Evolutionary conservation across 1,140 invertebrate species (phyloP).

Genomic region (Heliconius himera): DNA sequence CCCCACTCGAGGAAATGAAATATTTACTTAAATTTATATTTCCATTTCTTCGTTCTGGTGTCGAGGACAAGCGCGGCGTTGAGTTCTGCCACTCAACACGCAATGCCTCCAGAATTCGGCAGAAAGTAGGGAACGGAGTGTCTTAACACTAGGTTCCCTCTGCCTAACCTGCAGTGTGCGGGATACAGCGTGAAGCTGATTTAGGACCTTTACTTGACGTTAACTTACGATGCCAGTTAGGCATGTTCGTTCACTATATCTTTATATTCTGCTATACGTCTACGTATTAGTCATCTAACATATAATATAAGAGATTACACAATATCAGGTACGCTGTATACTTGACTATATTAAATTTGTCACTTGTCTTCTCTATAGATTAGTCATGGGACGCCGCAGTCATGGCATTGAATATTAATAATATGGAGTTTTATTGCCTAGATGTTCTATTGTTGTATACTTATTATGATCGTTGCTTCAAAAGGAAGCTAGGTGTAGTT

Average conservation of each 20-base stretch:
- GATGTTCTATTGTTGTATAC: constrained; percentile 16
- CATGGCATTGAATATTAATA: constrained; percentile 32
- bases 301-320: constrained; percentile 19
- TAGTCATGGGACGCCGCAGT: constrained; percentile 31
- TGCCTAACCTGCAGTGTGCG: no score
- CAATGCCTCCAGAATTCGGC: no score
- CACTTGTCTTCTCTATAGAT: constrained; percentile 18
- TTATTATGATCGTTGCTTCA: not conserved
- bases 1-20: no score
- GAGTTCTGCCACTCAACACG: no score
- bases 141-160: no score
- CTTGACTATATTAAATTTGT: constrained; percentile 11
- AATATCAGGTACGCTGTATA: constrained; percentile 18
- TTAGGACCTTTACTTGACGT: no score
- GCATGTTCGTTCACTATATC: not conserved
- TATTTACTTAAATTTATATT: no score
- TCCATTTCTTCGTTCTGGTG: no score
- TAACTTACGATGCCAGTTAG: no score
- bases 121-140: no score
- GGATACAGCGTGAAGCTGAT: no score
- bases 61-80: no score
- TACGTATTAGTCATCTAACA: constrained; percentile 11
- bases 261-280: not conserved
- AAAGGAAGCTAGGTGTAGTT: not conserved
- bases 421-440: constrained; percentile 12